Conservation (phyloP, 2,888 invertebrate genomes). For the Coenonympha arcania region DNA sequence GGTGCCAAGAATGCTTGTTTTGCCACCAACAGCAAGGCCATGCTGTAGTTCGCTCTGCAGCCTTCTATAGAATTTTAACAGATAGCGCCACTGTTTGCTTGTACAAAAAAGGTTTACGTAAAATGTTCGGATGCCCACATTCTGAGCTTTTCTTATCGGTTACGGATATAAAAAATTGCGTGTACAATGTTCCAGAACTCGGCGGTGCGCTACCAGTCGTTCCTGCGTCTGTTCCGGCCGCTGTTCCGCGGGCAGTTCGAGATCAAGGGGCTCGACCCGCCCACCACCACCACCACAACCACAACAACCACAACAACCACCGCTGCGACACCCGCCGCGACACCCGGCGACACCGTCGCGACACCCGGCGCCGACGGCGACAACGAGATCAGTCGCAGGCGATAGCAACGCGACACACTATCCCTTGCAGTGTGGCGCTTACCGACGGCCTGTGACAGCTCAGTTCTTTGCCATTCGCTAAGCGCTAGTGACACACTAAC, state of each 20-base stretch:
- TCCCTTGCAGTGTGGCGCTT: no score
- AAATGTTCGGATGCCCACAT: no score
- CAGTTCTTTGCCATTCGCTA: background rate
- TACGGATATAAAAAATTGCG: background rate
- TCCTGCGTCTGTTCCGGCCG: slow-evolving; percentile 83
- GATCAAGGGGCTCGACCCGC: slow-evolving; percentile 80
- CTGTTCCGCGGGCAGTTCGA: slow-evolving; percentile 81
- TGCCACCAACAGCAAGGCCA: no score
- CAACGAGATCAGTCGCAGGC: slow-evolving; percentile 18
- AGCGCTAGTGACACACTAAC: no score
- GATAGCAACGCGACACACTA: background rate
- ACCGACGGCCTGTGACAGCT: background rate
- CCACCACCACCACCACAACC: slow-evolving; percentile 66
- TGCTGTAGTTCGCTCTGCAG: no score
- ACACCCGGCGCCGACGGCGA: slow-evolving; percentile 5
- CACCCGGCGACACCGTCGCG: slow-evolving; percentile 36
- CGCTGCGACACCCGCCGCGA: slow-evolving; percentile 30
- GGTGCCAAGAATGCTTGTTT: no score
- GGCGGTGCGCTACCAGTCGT: slow-evolving; percentile 81
- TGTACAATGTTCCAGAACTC: slow-evolving; percentile 81
- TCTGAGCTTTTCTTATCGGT: background rate
- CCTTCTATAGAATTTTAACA: no score
- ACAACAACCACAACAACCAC: slow-evolving; percentile 36
- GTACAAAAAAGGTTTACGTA: no score
- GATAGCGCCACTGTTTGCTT: no score